Conservation (phyloP, 2,888 invertebrate genomes). For the Nezara viridula region DNA sequence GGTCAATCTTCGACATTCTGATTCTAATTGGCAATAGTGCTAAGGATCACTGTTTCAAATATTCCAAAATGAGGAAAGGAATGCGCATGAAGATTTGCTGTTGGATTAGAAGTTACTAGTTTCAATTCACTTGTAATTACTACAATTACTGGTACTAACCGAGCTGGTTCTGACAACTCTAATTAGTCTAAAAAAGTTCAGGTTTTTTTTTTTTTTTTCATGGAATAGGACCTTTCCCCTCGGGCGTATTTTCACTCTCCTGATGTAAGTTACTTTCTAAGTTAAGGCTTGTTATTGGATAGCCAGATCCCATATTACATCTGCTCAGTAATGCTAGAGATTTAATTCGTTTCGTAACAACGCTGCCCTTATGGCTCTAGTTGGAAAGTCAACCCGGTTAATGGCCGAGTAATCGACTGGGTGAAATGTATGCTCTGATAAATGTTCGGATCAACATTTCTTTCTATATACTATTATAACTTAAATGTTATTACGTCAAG, state of each 20-base stretch:
- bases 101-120: background rate
- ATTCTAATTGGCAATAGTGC: no score
- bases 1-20: no score
- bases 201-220: background rate
- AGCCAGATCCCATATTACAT: background rate
- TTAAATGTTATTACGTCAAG: no score
- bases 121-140: background rate
- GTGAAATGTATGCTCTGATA: background rate
- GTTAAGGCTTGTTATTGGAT: background rate
- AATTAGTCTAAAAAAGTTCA: background rate
- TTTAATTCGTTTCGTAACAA: background rate
- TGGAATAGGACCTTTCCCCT: background rate
- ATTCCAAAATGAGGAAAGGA: no score
- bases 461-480: background rate
- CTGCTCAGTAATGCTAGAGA: background rate
- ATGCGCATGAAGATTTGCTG: no score
- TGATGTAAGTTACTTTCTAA: constrained; percentile 18
- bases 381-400: background rate
- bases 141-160: background rate
- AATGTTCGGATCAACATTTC: background rate
- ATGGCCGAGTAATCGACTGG: background rate
- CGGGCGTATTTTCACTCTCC: background rate
- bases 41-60: no score
- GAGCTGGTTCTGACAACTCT: background rate
- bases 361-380: background rate